Evolutionary conservation across 2,888 invertebrate species (phyloP), one percentile per base, ranked within the genome.

Genomic region (Laspeyria flexula): DNA sequence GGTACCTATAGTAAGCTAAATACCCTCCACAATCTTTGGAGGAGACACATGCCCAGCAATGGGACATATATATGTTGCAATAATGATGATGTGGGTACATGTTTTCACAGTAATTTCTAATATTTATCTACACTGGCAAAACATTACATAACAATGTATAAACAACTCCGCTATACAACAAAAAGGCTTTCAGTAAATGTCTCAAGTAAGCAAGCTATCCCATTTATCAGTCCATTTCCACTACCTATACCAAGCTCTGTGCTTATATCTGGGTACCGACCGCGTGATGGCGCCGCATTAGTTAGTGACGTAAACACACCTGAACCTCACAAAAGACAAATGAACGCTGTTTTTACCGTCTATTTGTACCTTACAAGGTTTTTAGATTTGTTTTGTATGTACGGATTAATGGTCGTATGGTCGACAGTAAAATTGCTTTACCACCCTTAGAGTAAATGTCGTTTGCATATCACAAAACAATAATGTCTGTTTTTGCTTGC

Each of bases 241-340:
- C 34, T 10, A 9, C 3, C 9, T 34, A 3, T 25, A 11, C 15
- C 13, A 13, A 13, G 12, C 2, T 40, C 55, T 42, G 23, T 58
- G 55, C 51, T 45, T n/a, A n/a, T n/a, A n/a, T n/a, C n/a, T n/a
- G n/a, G n/a, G n/a, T n/a, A n/a, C n/a, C 57, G 30, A 55, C 66
- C 60, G 50, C 67, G 56, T 62, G 68, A 72, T 72, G 60, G 62
- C 34, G 37, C 1, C 35, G 43, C 72, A 72, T 74, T 72, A 61
- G 63, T 69, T 47, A 48, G 59, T 67, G 65, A 69, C 60, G 56
- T 49, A 31, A 23, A 39, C 65, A 55, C 68, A 67, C 69, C 69
- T 74, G 73, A 64, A 66, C 58, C 35, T 29, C 56, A 50, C 13
- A 31, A 68, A 31, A 68, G 70, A 73, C 51, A 70, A 73, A 73